Percentiles rank a stretch among this genome's conserved stretches.
These are phyloP conservation scores for Euura lappo DNA, from an alignment of 1,140 invertebrate species.

Conservation along the genomic window DNA sequence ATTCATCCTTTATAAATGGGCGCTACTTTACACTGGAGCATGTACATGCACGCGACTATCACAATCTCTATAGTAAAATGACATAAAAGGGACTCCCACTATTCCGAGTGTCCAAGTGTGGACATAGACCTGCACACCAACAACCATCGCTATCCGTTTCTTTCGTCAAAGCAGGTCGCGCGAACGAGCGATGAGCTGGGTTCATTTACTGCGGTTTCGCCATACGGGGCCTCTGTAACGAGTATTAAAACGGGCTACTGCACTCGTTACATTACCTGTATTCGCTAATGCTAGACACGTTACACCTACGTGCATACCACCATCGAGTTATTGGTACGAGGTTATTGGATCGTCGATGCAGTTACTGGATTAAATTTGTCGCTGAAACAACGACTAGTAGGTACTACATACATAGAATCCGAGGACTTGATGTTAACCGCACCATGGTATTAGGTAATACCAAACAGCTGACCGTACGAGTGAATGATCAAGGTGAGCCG, in stretches of 20 bases:
- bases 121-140: too few species aligned
- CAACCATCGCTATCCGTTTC: too few species aligned
- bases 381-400: background rate
- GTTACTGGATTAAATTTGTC: background rate
- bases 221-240: too few species aligned
- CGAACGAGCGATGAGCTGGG: too few species aligned
- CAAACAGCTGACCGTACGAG: background rate
- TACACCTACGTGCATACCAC: background rate
- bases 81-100: too few species aligned
- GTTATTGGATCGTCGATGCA: background rate
- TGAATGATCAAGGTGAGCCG: too few species aligned
- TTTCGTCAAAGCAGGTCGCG: too few species aligned
- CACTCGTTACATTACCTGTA: background rate
- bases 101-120: too few species aligned
- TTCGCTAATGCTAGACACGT: background rate
- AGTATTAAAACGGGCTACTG: background rate
- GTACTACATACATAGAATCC: background rate
- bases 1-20: background rate
- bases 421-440: background rate
- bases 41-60: too few species aligned
- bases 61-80: too few species aligned
- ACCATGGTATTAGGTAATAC: background rate
- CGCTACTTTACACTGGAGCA: background rate
- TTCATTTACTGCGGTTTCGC: too few species aligned
- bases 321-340: conserved; percentile 1